phyloP scores from a whole-genome alignment of 2,888 invertebrate genomes.

The Epistrophella euchroma region DNA sequence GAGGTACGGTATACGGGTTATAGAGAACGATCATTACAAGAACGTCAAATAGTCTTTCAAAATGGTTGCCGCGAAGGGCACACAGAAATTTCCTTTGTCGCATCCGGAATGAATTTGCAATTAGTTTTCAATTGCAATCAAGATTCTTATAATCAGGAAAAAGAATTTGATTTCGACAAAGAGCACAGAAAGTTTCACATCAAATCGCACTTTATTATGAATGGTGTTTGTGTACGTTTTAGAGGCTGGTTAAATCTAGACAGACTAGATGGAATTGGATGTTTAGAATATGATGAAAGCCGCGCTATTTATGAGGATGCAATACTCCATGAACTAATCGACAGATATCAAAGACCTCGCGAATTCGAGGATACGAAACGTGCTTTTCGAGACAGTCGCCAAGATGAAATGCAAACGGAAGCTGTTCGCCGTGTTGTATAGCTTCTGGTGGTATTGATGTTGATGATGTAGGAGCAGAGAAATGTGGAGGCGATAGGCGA shows the following conservation, averaged over 20 bases:
- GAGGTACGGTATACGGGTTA: slow-evolving; percentile 97
- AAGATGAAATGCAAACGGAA: slow-evolving; percentile 89
- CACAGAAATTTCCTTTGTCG: slow-evolving; percentile 97
- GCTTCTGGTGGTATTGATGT: slow-evolving; percentile 84
- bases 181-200: slow-evolving; percentile 98
- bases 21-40: slow-evolving; percentile 95
- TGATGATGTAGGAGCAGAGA: slow-evolving; percentile 80
- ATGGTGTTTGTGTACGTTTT: slow-evolving; percentile 99
- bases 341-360: slow-evolving; percentile 93
- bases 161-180: slow-evolving; percentile 97
- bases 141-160: slow-evolving; percentile 88
- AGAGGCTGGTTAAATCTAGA: slow-evolving; percentile 97
- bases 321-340: slow-evolving; percentile 94
- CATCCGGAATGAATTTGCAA: slow-evolving; percentile 97
- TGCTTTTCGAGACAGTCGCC: slow-evolving; percentile 90
- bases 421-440: slow-evolving; percentile 83
- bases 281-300: slow-evolving; percentile 96
- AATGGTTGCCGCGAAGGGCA: slow-evolving; percentile 98
- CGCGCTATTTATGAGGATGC: slow-evolving; percentile 95
- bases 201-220: slow-evolving; percentile 97
- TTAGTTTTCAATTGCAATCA: slow-evolving; percentile 90
- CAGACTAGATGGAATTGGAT: slow-evolving; percentile 96
- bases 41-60: slow-evolving; percentile 96
- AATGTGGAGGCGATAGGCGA: slow-evolving; percentile 83
- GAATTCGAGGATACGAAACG: slow-evolving; percentile 95